phyloP scores from a whole-genome alignment of 1,140 invertebrate genomes.

The Batillaria attramentaria region DNA sequence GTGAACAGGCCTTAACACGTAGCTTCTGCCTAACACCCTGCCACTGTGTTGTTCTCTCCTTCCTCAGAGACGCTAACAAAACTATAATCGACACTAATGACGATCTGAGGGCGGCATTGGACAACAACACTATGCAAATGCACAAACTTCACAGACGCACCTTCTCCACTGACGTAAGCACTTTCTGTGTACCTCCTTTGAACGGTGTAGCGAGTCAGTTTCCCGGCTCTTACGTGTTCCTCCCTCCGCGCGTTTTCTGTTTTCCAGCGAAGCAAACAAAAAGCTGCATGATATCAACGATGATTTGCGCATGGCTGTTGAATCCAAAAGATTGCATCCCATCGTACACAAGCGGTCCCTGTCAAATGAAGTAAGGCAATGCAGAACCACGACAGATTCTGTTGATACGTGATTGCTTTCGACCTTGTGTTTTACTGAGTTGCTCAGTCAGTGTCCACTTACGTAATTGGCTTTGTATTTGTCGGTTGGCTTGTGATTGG shows the following conservation, averaged over 20 bases:
- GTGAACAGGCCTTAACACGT: not conserved
- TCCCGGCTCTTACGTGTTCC: not conserved
- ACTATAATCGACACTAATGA: slow-evolving; percentile 78
- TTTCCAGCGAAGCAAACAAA: slow-evolving; percentile 76
- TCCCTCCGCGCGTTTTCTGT: slow-evolving; percentile 7
- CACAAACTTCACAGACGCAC: slow-evolving; percentile 26
- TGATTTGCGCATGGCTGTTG: slow-evolving; percentile 67
- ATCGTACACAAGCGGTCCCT: slow-evolving; percentile 16
- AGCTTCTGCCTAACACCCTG: too few relatives aligned
- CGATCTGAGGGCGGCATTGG: slow-evolving; percentile 72
- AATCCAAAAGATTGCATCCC: not conserved
- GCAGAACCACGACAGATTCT: too few relatives aligned
- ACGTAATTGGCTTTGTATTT: too few relatives aligned
- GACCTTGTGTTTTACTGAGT: too few relatives aligned
- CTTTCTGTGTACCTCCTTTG: slow-evolving; percentile 18
- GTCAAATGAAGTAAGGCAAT: slow-evolving; percentile 35
- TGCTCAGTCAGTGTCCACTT: too few relatives aligned
- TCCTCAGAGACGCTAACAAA: slow-evolving; percentile 76
- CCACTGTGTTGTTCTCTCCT: not conserved
- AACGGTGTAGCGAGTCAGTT: not conserved
- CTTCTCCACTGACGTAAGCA: slow-evolving; percentile 26
- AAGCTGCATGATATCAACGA: slow-evolving; percentile 78
- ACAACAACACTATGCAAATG: too few relatives aligned
- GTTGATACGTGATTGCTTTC: too few relatives aligned
- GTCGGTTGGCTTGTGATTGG: too few relatives aligned